phyloP scores from a whole-genome alignment of 2,888 invertebrate genomes.

The Caenorhabditis virilis region DNA sequence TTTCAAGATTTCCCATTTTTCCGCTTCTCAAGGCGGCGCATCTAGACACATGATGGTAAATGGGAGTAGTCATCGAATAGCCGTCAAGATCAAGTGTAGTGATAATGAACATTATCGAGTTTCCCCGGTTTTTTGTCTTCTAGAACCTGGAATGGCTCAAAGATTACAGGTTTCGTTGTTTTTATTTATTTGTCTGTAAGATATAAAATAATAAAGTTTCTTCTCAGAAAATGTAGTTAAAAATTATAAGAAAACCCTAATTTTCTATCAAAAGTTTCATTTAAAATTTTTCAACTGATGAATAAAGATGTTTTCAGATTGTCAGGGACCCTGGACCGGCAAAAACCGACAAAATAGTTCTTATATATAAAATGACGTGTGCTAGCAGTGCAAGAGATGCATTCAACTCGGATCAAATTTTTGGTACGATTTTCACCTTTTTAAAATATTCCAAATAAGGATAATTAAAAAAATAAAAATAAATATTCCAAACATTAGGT shows the following conservation, averaged over 20 bases:
- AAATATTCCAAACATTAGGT: too few species aligned
- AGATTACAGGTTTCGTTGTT: conserved; percentile 63
- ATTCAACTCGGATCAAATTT: conserved; percentile 15
- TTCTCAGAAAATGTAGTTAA: too few species aligned
- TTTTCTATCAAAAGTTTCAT: too few species aligned
- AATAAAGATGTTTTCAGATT: conserved; percentile 50
- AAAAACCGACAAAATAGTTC: conserved; percentile 56
- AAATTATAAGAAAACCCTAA: too few species aligned
- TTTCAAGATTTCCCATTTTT: conserved; percentile 39
- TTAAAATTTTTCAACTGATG: too few species aligned
- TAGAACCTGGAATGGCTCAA: conserved; percentile 62
- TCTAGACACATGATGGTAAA: conserved; percentile 66
- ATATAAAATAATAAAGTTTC: too few species aligned
- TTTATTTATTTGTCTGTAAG: too few species aligned
- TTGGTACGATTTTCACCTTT: too few species aligned
- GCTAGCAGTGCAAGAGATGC: conserved; percentile 52
- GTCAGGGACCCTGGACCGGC: conserved; percentile 60
- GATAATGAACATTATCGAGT: conserved; percentile 63
- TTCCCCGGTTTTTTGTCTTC: conserved; percentile 61
- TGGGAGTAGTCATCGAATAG: conserved; percentile 58
- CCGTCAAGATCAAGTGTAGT: conserved; percentile 65
- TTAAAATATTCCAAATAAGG: too few species aligned
- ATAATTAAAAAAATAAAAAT: too few species aligned
- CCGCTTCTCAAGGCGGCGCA: conserved; percentile 56
- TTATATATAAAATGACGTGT: conserved; percentile 53